Base-by-base conservation (phyloP, 2,888 invertebrate species). In the Aphidoletes aphidimyza region DNA sequence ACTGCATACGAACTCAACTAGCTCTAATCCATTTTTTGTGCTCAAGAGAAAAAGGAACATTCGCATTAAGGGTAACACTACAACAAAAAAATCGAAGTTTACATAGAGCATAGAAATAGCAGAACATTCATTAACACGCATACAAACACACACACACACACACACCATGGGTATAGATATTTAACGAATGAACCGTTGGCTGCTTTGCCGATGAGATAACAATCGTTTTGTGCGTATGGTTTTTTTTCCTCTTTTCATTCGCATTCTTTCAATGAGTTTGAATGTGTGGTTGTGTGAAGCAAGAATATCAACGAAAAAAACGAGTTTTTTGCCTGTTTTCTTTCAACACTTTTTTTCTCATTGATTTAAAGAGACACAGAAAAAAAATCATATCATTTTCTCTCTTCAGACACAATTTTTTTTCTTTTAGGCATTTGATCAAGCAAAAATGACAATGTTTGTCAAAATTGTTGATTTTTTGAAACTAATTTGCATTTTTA, bases 121-220 rank as follows among this genome's bases (percentile, higher is more conserved):
- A 69, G 14, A 69, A n/a, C 69, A 30, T 8, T 69, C 69, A 69
- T 69, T 69, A 69, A 69, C 69, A 69, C 69, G n/a, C 69, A 69
- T 69, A 69, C 22, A 19, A 22, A 30, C 69, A 69, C 14, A 34
- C 69, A 69, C 69, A 69, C 69, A 34, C 69, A 69, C 30, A 69
- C 22, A 19, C 54, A 30, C 69, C 26, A 14, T 17, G 30, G 30
- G 69, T 14, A 30, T 69, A 30, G 69, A 14, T 14, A 69, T 69
- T 69, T 69, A 54, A 22, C 22, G 26, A 54, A 54, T 22, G 54
- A 54, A 6, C 9, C 69, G 69, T 69, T 69, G 69, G 30, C 69
- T 54, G 54, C 22, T 54, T 54, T 69, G 69, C 69, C 69, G 34
- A 81, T n/a, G 19, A 36, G 81, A 81, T 81, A 81, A 81, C 81